Evolutionary conservation across 2,888 invertebrate genomes (phyloP).

Genomic region (Phyllotreta cruciferae): DNA sequence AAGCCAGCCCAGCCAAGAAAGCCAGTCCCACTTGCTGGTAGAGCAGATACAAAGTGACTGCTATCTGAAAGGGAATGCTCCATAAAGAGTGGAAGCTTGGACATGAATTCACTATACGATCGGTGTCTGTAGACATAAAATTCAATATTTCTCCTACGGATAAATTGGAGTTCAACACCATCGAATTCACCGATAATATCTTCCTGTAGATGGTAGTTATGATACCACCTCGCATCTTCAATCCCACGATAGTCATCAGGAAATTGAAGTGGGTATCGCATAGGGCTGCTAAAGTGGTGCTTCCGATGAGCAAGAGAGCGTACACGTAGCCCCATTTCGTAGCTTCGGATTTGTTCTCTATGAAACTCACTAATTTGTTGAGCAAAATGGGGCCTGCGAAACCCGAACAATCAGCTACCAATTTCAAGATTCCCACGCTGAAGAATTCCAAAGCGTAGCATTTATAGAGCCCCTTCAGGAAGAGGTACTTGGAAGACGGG

Average conservation of each 20-base stretch:
- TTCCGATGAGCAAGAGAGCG: slow-evolving; percentile 70
- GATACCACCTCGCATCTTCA: slow-evolving; percentile 87
- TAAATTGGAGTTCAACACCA: slow-evolving; percentile 58
- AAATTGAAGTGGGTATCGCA: slow-evolving; percentile 91
- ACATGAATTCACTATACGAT: slow-evolving; percentile 94
- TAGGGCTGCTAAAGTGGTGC: slow-evolving; percentile 75
- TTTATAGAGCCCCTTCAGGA: slow-evolving; percentile 69
- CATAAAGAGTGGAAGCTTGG: slow-evolving; percentile 96
- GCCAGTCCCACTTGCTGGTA: slow-evolving; percentile 90
- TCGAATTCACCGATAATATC: slow-evolving; percentile 62
- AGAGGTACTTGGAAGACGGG: slow-evolving; percentile 15
- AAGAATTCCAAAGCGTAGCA: slow-evolving; percentile 86
- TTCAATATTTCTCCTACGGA: slow-evolving; percentile 90
- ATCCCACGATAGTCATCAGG: slow-evolving; percentile 79
- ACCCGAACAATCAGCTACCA: slow-evolving; percentile 81
- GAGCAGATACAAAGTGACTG: slow-evolving; percentile 81
- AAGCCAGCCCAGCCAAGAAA: slow-evolving; percentile 87
- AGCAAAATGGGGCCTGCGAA: slow-evolving; percentile 91
- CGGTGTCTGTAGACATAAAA: slow-evolving; percentile 96
- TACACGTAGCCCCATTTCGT: slow-evolving; percentile 70
- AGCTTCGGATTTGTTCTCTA: slow-evolving; percentile 75
- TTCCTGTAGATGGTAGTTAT: slow-evolving; percentile 84
- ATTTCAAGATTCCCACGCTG: slow-evolving; percentile 80
- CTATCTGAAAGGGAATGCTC: slow-evolving; percentile 90
- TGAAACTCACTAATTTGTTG: slow-evolving; percentile 79